Evolutionary conservation across 2,888 invertebrate genomes (phyloP).

Genomic region (Aplocera efformata): DNA sequence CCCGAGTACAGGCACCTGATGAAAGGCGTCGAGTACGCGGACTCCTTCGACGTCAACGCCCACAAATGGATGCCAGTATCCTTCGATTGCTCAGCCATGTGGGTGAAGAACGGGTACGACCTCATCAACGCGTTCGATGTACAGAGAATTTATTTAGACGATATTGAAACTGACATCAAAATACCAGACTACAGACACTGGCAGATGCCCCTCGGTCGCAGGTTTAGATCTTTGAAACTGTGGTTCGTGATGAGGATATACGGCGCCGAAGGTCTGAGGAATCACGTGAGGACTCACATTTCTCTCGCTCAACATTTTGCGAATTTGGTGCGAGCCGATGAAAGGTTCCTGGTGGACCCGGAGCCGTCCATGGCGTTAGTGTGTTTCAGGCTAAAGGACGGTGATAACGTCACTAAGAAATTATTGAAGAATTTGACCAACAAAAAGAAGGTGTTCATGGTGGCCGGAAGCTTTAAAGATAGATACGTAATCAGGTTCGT

Average conservation of each 20-base stretch:
- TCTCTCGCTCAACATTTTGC: constrained; percentile 89
- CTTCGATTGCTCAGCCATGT: constrained; percentile 97
- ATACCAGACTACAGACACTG: constrained; percentile 87
- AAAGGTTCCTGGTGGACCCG: constrained; percentile 88
- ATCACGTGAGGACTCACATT: constrained; percentile 87
- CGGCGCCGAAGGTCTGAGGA: constrained; percentile 89
- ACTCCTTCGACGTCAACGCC: constrained; percentile 96
- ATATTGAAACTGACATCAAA: constrained; percentile 80
- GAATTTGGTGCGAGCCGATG: constrained; percentile 83
- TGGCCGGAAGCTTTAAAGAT: constrained; percentile 86
- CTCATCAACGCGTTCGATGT: constrained; percentile 93
- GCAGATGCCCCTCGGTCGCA: constrained; percentile 92
- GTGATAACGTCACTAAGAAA: constrained; percentile 84
- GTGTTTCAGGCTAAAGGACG: constrained; percentile 92
- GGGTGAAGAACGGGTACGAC: constrained; percentile 90
- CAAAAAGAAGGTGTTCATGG: constrained; percentile 89
- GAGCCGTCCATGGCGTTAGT: constrained; percentile 90
- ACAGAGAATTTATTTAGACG: constrained; percentile 90
- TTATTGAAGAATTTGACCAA: constrained; percentile 87
- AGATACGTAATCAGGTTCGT: constrained; percentile 89
- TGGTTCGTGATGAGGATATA: constrained; percentile 94
- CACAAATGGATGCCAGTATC: constrained; percentile 98
- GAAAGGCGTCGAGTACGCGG: constrained; percentile 88
- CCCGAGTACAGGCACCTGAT: constrained; percentile 93
- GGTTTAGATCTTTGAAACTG: constrained; percentile 94